Conservation (phyloP, 1,140 invertebrate genomes). For the Drosophila funebris region DNA sequence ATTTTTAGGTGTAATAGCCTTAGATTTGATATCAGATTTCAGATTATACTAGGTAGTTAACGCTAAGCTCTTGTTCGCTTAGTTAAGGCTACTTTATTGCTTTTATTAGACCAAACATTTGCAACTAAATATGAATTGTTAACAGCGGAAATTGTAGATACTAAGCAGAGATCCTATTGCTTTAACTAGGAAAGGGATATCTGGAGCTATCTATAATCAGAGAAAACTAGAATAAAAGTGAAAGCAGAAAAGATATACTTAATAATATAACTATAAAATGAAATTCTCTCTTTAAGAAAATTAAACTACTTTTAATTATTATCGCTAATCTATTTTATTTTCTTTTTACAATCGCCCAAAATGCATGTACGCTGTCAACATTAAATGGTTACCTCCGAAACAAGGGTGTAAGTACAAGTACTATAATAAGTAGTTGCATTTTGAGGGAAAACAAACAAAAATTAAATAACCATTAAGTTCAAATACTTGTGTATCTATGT, state of each 20-base stretch:
- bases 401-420: constrained; percentile 70
- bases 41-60: neutral
- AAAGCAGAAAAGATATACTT: too few species aligned
- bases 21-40: neutral
- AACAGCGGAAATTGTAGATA: neutral
- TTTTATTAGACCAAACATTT: neutral
- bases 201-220: too few species aligned
- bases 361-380: constrained; percentile 5
- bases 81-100: neutral
- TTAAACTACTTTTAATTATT: neutral
- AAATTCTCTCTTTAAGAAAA: too few species aligned
- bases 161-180: too few species aligned
- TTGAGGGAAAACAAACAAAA: constrained; percentile 67
- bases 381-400: constrained; percentile 21
- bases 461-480: constrained; percentile 65
- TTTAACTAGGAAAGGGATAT: too few species aligned
- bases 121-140: neutral
- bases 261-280: too few species aligned
- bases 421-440: constrained; percentile 32
- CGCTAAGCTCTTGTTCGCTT: neutral
- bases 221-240: too few species aligned
- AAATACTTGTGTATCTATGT: constrained; percentile 13
- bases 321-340: neutral
- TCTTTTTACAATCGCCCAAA: neutral
- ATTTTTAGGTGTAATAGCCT: constrained; percentile 35